Percentiles rank a stretch among this genome's conserved stretches.
Conservation (phyloP, 2,797 vertebrate species). For the Myotis daubentonii region DNA sequence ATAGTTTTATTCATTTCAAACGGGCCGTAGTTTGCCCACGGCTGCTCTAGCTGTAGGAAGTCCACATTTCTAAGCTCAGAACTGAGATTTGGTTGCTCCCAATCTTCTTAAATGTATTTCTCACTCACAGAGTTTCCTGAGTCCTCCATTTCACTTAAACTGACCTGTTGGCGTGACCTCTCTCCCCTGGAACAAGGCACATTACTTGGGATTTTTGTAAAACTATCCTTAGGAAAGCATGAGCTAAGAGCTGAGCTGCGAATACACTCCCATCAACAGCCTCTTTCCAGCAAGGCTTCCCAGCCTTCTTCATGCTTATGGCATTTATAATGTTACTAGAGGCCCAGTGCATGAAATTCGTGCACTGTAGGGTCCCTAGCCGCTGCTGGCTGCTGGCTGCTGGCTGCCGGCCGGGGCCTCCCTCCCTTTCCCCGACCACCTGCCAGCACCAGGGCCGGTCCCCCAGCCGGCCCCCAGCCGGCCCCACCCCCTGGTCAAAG, state of each 20-base stretch:
- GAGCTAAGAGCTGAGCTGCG: background rate
- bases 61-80: background rate
- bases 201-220: background rate
- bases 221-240: background rate
- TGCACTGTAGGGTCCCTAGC: no score
- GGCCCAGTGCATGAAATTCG: no score
- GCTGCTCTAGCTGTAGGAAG: background rate
- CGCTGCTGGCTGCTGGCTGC: no score
- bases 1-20: no score
- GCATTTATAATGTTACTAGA: background rate
- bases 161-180: no score
- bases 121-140: background rate
- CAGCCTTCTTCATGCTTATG: background rate
- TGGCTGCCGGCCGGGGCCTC: no score
- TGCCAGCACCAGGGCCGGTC: no score
- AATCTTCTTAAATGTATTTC: background rate
- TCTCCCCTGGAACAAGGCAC: background rate
- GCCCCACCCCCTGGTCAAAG: no score
- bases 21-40: no score
- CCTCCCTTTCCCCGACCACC: no score
- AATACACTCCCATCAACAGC: background rate
- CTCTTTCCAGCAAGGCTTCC: background rate
- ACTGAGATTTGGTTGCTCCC: background rate
- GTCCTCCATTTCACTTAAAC: background rate
- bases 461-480: fast-evolving